Evolutionary conservation across 2,888 invertebrate species (phyloP), one percentile per base, ranked within the genome.

Genomic region (Netelia melanura): DNA sequence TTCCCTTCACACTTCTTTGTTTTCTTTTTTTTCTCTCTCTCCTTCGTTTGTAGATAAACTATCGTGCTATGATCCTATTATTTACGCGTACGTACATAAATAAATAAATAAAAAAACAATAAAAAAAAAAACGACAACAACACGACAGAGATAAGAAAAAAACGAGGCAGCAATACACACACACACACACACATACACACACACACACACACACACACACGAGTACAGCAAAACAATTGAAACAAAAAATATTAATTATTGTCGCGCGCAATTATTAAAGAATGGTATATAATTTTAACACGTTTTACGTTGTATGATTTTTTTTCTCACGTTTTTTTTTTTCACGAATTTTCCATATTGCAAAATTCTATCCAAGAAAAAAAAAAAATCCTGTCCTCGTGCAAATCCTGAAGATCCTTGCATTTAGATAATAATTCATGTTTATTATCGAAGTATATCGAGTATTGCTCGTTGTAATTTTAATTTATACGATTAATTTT

Each of bases 221-320:
- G 38, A 30, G 56, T 70, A 62, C 44, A 68, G 67, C 67, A 71
- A 62, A 77, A 38, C 56, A 74, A 79, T 83, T 68, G 85, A 79
- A 85, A 48, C 17, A 17, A 83, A 64, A 79, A 81, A 82, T 78
- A 81, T 71, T 86, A 78, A 74, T 83, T 85, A 86, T 87, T 90
- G 88, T 89, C 89, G 87, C 87, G 88, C 86, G 88, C 86, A 88
- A 89, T 90, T 88, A 90, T 90, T 90, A 90, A 90, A 89, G 87
- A 90, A 87, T 90, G 89, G 87, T 89, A 90, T 80, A 83, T 89
- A 89, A 91, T 90, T 90, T 92, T 88, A 93, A 92, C 92, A 93
- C 92, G 90, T 90, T 91, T 91, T 85, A 23, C 67, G 52, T 88
- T 87, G 86, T 84, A 88, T 83, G 86, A 68, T 75, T 81, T 87